These are phyloP conservation scores for Nephrotoma appendiculata DNA, from an alignment of 2,888 invertebrate species.

Conservation along the genomic window DNA sequence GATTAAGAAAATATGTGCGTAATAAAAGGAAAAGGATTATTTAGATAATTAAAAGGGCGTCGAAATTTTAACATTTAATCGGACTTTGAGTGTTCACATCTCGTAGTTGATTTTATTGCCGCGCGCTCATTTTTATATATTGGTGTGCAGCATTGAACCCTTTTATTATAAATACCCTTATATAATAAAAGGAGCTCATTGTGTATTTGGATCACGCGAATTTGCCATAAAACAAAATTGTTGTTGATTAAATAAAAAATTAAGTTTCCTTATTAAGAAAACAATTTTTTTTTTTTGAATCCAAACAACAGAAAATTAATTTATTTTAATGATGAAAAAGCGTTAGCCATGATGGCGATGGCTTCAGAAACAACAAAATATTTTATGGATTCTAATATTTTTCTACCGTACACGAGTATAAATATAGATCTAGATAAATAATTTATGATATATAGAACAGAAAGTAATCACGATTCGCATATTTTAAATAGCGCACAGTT, in stretches of 20 bases:
- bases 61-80: not conserved
- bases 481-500: not conserved
- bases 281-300: not conserved
- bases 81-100: not conserved
- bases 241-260: not conserved
- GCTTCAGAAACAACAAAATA: not conserved
- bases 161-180: not conserved
- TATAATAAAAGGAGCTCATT: not conserved
- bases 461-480: not conserved
- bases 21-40: not conserved
- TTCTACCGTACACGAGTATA: not conserved
- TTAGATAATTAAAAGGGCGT: not conserved
- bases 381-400: not conserved
- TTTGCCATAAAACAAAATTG: not conserved
- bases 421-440: not conserved
- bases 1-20: not conserved
- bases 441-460: not conserved
- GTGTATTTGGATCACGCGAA: not conserved
- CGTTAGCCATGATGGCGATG: not conserved
- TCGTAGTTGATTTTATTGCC: not conserved
- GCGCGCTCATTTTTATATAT: not conserved
- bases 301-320: not conserved
- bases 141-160: not conserved
- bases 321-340: not conserved
- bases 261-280: not conserved